A percentile compares a stretch with the other conserved stretches of the same genome.
Evolutionary conservation across 64 coral and sea anemone genomes (phyloP).

Genomic region (Montipora sp.): DNA sequence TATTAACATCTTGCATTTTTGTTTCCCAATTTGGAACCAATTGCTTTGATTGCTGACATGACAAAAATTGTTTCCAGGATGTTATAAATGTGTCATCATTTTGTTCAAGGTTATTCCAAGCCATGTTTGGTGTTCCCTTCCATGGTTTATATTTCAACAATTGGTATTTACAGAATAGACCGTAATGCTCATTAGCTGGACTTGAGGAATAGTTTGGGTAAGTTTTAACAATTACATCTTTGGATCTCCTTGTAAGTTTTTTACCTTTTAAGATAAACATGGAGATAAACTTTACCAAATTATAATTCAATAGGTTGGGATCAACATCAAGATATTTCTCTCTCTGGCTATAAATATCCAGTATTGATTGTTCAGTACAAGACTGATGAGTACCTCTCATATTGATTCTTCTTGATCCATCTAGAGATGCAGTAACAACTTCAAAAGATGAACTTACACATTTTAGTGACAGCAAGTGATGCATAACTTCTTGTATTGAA

Average conservation of each 20-base stretch:
- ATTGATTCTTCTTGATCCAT: conserved; percentile 54
- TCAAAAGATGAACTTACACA: conserved; percentile 49
- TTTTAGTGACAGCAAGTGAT: conserved; percentile 51
- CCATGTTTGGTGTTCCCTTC: not conserved
- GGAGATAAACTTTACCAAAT: conserved; percentile 51
- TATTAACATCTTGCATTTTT: no score
- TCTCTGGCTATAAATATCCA: conserved; percentile 59
- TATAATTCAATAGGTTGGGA: conserved; percentile 44
- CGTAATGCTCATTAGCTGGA: not conserved
- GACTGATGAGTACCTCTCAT: not conserved
- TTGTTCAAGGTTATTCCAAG: not conserved
- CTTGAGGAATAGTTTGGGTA: conserved; percentile 13
- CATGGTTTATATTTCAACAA: not conserved
- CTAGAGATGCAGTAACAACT: conserved; percentile 45
- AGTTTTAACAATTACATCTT: conserved; percentile 18
- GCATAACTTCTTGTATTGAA: conserved; percentile 70
- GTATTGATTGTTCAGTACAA: conserved; percentile 42
- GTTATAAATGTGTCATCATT: not conserved
- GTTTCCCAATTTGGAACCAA: not conserved
- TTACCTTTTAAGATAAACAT: conserved; percentile 7
- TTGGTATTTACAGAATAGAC: not conserved
- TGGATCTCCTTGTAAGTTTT: conserved; percentile 14
- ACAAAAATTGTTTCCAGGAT: not conserved
- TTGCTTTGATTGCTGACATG: not conserved
- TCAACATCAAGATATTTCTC: conserved; percentile 6